Evolutionary conservation across 1,140 invertebrate species (phyloP), one percentile per base, ranked within the genome.

Genomic region (Sinella curviseta): DNA sequence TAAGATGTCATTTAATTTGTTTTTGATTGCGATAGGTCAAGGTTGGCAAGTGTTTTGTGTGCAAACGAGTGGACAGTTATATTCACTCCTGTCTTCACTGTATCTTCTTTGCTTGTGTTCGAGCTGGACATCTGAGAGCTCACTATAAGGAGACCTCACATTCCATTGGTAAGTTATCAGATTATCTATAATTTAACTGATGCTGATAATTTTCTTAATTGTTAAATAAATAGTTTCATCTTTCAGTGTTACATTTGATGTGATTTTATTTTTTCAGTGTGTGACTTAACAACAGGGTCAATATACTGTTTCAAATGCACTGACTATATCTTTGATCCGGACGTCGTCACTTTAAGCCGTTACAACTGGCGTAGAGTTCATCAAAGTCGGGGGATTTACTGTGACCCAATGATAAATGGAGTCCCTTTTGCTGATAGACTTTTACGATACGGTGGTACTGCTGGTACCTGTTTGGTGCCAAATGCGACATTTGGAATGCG

Each of bases 11-110:
- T n/a, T 60, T 26, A 14, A n/a, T 60, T 4, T 60, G 57, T 26
- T 60, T 60, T 17, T 60, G 57, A 3, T 12, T 60, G 3, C 8
- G 57, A 60, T 24, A 83, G 82, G 65, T 74, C 26, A 2, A 28
- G 0, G 30, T 82, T 26, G 60, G 65, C 1, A 79, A 74, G 48
- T 83, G 83, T 78, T 77, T 78, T 34, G 12, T 30, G 0, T 83
- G 83, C 39, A 26, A 70, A 24, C 36, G 30, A 16, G 30, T 79
- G 1, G 80, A 82, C 30, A 81, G 81, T 30, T 55, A 77, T 34
- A n/a, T 97, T 78, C 94, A 96, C 88, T 93, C 94, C 33, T 98
- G 96, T 87, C 88, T 97, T 31, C 92, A 95, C 81, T 98, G 96
- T 88, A 94, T 97, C 82, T 96, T 91, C 87, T 95, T 97, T 87